Base-by-base conservation (phyloP, 2,888 invertebrate genomes). In the Carcina quercana region DNA sequence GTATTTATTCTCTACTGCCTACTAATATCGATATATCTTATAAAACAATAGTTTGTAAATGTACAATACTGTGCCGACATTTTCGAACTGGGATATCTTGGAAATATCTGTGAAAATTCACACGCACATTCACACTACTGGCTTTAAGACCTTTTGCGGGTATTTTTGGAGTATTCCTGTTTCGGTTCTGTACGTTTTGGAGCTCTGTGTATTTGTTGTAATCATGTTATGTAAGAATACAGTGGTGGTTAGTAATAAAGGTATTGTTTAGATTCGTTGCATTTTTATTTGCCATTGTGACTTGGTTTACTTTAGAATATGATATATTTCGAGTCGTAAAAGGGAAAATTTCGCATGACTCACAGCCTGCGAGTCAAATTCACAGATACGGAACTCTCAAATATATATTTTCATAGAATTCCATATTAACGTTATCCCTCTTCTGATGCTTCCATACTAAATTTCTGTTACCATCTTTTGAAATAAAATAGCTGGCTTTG, bases 241-340 rank as follows among this genome's bases (percentile, higher is more conserved):
- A 73, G 70, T 78, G 61, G 75, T 71, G 61, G 63, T 63, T 74
- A 72, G 61, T 53, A 75, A 73, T 76, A 74, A 76, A 76, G 53
- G n/a, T 59, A 55, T 51, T 63, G 53, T 67, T 65, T 63, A 73
- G 68, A 65, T 46, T 45, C 10, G 40, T 30, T 33, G 15, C 35
- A 40, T 42, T 53, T 60, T 59, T 53, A 36, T 32, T 36, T 30
- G 12, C 5, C 12, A n/a, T n/a, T n/a, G n/a, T n/a, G n/a, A n/a
- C n/a, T n/a, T n/a, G n/a, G n/a, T n/a, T n/a, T n/a, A n/a, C n/a
- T n/a, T n/a, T n/a, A n/a, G n/a, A n/a, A n/a, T n/a, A n/a, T n/a
- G n/a, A n/a, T n/a, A n/a, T n/a, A n/a, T n/a, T n/a, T n/a, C n/a
- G n/a, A n/a, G n/a, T n/a, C n/a, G n/a, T n/a, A n/a, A n/a, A n/a